These are phyloP conservation scores for Phoenicopterus ruber DNA, from an alignment of 2,113 vertebrate genomes.

Conservation along the genomic window DNA sequence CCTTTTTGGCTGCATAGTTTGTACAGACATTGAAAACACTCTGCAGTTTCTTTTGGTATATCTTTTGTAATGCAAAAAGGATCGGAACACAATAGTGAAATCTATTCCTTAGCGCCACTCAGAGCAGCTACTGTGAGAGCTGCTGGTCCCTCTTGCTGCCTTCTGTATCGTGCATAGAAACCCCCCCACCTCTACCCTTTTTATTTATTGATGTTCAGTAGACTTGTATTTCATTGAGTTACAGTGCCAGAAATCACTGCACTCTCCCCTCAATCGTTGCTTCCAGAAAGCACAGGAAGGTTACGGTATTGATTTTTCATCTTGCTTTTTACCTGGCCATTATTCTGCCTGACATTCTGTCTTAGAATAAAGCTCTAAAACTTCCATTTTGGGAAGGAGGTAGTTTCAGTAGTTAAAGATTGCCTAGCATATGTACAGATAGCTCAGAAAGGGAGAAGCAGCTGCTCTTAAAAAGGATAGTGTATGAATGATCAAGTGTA, in stretches of 20 bases:
- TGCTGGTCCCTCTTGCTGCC: not conserved
- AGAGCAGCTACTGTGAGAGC: not conserved
- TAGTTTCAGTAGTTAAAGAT: not conserved
- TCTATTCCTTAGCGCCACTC: not conserved
- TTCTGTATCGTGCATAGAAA: not conserved
- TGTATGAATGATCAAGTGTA: not conserved
- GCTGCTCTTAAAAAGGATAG: not conserved
- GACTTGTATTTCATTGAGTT: not conserved
- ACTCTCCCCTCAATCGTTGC: not conserved
- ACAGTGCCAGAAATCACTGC: not conserved
- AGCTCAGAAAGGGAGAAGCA: not conserved
- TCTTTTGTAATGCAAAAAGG: slow-evolving; percentile 14
- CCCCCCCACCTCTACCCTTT: not conserved
- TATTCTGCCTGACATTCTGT: not conserved
- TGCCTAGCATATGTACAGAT: not conserved
- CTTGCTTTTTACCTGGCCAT: not conserved
- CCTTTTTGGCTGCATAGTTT: not conserved
- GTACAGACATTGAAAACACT: not conserved
- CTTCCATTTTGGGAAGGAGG: not conserved
- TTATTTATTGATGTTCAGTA: not conserved
- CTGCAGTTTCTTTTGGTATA: not conserved
- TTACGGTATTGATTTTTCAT: not conserved
- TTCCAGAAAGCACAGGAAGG: not conserved
- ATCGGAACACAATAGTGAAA: not conserved
- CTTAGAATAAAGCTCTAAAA: not conserved